Percentiles rank a stretch among this genome's conserved stretches.
phyloP scores from a whole-genome alignment of 2,797 vertebrate species.

The Sardinella longiceps region DNA sequence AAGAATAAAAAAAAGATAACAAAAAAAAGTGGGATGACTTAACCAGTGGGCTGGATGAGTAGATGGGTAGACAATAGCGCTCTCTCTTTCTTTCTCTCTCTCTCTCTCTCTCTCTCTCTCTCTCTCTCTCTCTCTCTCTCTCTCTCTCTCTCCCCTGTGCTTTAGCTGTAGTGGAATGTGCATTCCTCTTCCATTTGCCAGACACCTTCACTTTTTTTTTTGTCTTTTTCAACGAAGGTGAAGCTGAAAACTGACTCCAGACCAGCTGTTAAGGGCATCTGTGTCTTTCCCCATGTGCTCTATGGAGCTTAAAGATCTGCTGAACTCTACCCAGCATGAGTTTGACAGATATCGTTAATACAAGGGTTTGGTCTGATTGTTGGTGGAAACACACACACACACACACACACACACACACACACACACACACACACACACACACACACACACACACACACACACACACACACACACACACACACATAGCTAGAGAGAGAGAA shows the following conservation, averaged over 20 bases:
- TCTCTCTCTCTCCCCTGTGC: not conserved
- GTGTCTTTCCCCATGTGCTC: not conserved
- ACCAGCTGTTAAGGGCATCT: not conserved
- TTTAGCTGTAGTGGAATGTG: not conserved
- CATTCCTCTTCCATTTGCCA: not conserved
- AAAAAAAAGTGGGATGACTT: not conserved
- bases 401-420: not conserved
- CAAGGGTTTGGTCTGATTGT: not conserved
- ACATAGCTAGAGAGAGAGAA: not conserved
- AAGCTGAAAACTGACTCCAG: constrained; percentile 29
- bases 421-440: too few species aligned
- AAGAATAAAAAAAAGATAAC: not conserved
- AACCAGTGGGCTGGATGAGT: not conserved
- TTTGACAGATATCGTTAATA: not conserved
- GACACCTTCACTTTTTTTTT: not conserved
- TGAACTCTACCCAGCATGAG: not conserved
- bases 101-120: not conserved
- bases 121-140: not conserved
- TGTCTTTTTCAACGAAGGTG: not conserved
- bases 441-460: not conserved
- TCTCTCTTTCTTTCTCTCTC: not conserved
- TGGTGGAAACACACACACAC: not conserved
- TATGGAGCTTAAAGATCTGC: not conserved
- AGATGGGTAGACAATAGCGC: not conserved
- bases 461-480: constrained; percentile 10